Evolutionary conservation across 2,113 vertebrate genomes (phyloP).

Genomic region (Copsychus sechellarum): DNA sequence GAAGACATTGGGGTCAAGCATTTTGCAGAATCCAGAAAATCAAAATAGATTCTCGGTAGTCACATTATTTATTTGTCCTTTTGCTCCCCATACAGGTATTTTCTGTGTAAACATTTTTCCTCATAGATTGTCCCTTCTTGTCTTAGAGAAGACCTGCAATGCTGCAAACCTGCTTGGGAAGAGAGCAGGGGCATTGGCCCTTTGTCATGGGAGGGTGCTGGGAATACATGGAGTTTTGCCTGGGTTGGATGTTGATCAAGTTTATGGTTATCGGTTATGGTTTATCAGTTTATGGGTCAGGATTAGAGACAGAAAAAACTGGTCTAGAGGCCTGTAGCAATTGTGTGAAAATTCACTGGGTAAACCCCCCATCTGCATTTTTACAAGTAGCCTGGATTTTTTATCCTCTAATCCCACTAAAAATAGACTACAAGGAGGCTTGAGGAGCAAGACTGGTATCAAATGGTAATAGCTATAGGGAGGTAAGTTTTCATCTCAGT

Average conservation of each 20-base stretch:
- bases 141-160: neutral
- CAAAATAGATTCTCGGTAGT: neutral
- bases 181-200: neutral
- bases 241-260: neutral
- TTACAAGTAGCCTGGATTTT: neutral
- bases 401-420: neutral
- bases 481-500: neutral
- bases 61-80: neutral
- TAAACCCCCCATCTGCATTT: neutral
- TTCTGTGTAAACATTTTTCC: neutral
- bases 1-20: neutral
- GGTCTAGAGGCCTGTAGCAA: accelerated
- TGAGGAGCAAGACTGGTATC: neutral
- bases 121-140: accelerated
- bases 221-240: neutral
- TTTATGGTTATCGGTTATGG: neutral
- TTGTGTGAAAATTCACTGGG: neutral
- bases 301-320: neutral
- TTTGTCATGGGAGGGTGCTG: neutral
- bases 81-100: neutral
- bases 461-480: neutral
- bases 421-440: neutral
- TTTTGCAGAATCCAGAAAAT: neutral
- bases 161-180: neutral
- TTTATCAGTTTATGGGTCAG: neutral